Conservation (phyloP, 1,140 invertebrate species). For the Drosophila kikkawai region DNA sequence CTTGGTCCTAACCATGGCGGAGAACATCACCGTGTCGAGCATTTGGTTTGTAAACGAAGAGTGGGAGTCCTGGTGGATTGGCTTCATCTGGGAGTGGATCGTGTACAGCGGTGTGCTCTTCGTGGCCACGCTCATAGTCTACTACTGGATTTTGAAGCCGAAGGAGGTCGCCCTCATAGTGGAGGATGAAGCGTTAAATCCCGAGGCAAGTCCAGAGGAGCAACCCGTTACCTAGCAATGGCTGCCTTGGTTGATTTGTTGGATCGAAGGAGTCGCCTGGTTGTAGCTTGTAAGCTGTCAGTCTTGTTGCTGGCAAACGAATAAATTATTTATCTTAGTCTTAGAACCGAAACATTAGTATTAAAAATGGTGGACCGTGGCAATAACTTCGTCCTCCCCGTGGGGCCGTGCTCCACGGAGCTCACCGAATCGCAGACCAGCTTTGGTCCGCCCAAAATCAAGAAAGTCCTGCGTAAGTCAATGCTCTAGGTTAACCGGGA, state of each 20-base stretch:
- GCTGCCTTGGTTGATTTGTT: slow-evolving; percentile 24
- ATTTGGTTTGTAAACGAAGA: slow-evolving; percentile 88
- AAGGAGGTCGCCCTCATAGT: slow-evolving; percentile 85
- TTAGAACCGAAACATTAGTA: slow-evolving; percentile 16
- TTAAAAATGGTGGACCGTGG: slow-evolving; percentile 36
- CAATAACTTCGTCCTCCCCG: slow-evolving; percentile 29
- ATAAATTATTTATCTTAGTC: slow-evolving; percentile 71
- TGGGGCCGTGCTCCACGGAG: slow-evolving; percentile 44
- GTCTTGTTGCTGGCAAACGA: slow-evolving; percentile 28
- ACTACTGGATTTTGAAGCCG: slow-evolving; percentile 86
- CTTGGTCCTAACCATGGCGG: slow-evolving; percentile 87
- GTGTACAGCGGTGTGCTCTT: slow-evolving; percentile 85
- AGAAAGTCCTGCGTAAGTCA: slow-evolving; percentile 57
- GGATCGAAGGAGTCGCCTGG: slow-evolving; percentile 13
- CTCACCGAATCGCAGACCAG: slow-evolving; percentile 58
- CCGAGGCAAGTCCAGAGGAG: background rate
- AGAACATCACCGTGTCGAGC: slow-evolving; percentile 88
- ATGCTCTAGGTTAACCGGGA: accelerated
- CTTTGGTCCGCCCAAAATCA: slow-evolving; percentile 57
- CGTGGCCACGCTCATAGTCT: slow-evolving; percentile 86
- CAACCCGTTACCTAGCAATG: slow-evolving; percentile 53
- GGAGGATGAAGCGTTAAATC: slow-evolving; percentile 45
- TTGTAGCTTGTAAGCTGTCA: slow-evolving; percentile 29
- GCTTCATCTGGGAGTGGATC: slow-evolving; percentile 86
- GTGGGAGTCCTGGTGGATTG: slow-evolving; percentile 87